phyloP scores from a whole-genome alignment of 2,113 vertebrate genomes.

The Egretta garzetta region DNA sequence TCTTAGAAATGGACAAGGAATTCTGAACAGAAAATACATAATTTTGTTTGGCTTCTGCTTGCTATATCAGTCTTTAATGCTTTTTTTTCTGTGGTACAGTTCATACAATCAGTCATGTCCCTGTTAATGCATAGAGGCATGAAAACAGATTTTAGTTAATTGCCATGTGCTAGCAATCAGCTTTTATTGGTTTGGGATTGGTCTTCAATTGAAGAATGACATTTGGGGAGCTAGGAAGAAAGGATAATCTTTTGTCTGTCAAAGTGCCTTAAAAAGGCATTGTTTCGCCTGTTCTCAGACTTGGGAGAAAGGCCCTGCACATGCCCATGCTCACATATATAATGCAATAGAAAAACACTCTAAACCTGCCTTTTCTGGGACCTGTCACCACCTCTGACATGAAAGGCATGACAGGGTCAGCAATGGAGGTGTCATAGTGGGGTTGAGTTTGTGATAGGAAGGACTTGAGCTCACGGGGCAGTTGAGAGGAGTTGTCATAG shows the following conservation, averaged over 20 bases:
- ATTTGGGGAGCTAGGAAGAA: not conserved
- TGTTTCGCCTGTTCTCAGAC: not conserved
- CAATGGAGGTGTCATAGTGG: not conserved
- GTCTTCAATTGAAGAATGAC: constrained; percentile 2
- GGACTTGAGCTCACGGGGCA: not conserved
- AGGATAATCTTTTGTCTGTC: not conserved
- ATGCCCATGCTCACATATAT: not conserved
- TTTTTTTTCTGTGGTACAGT: not conserved
- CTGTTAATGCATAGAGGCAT: not conserved
- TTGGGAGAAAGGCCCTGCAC: not conserved
- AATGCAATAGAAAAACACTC: not conserved
- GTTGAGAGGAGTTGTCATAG: accelerated
- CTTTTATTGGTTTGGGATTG: not conserved
- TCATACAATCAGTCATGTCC: not conserved
- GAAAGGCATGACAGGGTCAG: not conserved
- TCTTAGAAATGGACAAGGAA: not conserved
- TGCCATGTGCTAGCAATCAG: constrained; percentile 1
- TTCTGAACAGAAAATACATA: not conserved
- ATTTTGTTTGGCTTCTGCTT: not conserved
- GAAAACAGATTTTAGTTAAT: constrained; percentile 41
- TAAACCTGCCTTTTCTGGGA: not conserved
- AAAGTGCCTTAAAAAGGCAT: not conserved
- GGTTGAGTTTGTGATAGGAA: not conserved
- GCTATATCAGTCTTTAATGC: not conserved
- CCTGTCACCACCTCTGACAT: not conserved